A percentile compares a stretch with the other conserved stretches of the same genome.
phyloP scores from a whole-genome alignment of 1,140 invertebrate genomes.

The Drosophila saltans region DNA sequence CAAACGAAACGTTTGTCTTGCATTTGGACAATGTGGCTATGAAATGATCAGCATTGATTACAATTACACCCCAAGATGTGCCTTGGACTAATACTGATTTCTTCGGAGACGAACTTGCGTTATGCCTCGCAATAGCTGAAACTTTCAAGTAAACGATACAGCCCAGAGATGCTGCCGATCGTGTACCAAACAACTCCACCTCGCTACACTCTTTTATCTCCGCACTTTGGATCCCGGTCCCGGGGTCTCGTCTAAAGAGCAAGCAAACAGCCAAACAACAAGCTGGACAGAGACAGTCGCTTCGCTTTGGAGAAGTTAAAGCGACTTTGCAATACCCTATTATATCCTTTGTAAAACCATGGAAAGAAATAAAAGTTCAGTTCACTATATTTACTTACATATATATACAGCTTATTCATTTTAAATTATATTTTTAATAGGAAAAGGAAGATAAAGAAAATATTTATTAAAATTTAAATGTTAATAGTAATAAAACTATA shows the following conservation, averaged over 20 bases:
- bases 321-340: background rate
- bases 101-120: conserved; percentile 8
- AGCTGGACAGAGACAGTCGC: background rate
- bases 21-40: conserved; percentile 26
- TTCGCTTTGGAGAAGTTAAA: background rate
- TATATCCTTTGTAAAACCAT: too few species aligned
- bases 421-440: too few species aligned
- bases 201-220: background rate
- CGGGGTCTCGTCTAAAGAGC: background rate
- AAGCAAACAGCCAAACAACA: conserved; percentile 9
- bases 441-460: too few species aligned
- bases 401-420: too few species aligned
- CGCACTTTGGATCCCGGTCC: background rate
- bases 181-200: conserved; percentile 5
- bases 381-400: too few species aligned
- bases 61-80: conserved; percentile 6
- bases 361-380: too few species aligned
- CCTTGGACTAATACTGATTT: conserved; percentile 10
- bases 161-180: conserved; percentile 1
- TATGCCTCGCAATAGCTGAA: conserved; percentile 6
- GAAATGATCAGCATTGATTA: conserved; percentile 13
- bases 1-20: conserved; percentile 36
- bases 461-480: too few species aligned
- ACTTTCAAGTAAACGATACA: conserved; percentile 14
- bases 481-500: too few species aligned